Conservation (phyloP, 1,140 invertebrate species). For the Proctacanthus coquilletti region DNA sequence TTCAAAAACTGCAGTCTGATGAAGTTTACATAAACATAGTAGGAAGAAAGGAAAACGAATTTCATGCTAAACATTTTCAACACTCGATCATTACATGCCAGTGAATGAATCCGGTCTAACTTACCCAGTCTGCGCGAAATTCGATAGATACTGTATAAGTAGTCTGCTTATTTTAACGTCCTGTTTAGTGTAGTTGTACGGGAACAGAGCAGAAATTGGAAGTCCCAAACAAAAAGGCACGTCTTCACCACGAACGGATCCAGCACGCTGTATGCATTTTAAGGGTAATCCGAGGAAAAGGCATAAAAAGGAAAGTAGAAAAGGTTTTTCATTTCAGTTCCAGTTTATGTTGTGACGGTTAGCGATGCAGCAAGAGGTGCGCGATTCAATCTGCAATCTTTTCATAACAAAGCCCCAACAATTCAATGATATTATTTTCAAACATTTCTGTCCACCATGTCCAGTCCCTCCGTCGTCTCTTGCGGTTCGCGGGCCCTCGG, state of each 20-base stretch:
- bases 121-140: slow-evolving; percentile 70
- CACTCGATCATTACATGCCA: slow-evolving; percentile 12
- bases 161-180: slow-evolving; percentile 57
- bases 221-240: slow-evolving; percentile 85
- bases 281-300: too few species aligned
- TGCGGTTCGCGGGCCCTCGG: too few species aligned
- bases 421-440: too few species aligned
- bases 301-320: slow-evolving; percentile 1
- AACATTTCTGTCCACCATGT: too few species aligned
- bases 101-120: too few species aligned
- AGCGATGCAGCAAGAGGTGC: too few species aligned
- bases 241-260: slow-evolving; percentile 83
- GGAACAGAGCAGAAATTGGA: slow-evolving; percentile 54
- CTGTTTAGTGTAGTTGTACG: slow-evolving; percentile 52
- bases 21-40: too few species aligned
- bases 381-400: too few species aligned
- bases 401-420: too few species aligned
- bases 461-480: too few species aligned
- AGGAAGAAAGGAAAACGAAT: not conserved
- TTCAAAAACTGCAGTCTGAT: too few species aligned
- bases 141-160: slow-evolving; percentile 65
- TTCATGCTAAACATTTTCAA: not conserved
- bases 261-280: slow-evolving; percentile 45
- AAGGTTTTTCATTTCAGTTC: not conserved
- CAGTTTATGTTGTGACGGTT: too few species aligned